Evolutionary conservation across 2,797 vertebrate species (phyloP).

Genomic region (Phyllotis vaccarum): DNA sequence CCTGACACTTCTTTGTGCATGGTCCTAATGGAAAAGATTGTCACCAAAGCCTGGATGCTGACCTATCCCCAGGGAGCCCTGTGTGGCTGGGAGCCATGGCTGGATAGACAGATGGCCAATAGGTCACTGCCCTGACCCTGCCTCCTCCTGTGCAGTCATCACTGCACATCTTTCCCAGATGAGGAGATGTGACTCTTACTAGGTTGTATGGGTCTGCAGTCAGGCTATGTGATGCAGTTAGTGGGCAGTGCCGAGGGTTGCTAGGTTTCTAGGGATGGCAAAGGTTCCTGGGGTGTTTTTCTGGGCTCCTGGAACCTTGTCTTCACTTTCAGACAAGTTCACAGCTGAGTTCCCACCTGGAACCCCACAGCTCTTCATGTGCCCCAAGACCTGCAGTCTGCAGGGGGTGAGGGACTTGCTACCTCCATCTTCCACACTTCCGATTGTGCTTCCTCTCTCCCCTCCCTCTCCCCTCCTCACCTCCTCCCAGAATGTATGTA

Average conservation of each 20-base stretch:
- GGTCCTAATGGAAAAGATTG: not conserved
- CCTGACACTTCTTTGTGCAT: not conserved
- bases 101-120: not conserved
- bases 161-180: not conserved
- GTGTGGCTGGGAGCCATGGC: not conserved
- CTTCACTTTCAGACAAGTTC: not conserved
- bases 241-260: fast-evolving
- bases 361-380: not conserved
- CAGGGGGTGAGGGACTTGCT: not conserved
- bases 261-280: not conserved
- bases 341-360: not conserved
- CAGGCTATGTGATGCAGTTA: fast-evolving
- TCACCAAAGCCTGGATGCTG: fast-evolving
- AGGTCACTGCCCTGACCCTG: not conserved
- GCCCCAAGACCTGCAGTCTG: not conserved
- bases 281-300: not conserved
- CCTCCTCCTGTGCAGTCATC: not conserved
- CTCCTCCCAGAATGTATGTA: not conserved
- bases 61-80: not conserved
- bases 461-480: too few relatives aligned
- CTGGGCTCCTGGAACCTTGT: fast-evolving
- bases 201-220: not conserved
- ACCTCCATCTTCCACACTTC: not conserved
- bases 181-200: not conserved
- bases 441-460: not conserved